Evolutionary conservation across 2,113 vertebrate species (phyloP).

Genomic region (Dasyprocta punctata): DNA sequence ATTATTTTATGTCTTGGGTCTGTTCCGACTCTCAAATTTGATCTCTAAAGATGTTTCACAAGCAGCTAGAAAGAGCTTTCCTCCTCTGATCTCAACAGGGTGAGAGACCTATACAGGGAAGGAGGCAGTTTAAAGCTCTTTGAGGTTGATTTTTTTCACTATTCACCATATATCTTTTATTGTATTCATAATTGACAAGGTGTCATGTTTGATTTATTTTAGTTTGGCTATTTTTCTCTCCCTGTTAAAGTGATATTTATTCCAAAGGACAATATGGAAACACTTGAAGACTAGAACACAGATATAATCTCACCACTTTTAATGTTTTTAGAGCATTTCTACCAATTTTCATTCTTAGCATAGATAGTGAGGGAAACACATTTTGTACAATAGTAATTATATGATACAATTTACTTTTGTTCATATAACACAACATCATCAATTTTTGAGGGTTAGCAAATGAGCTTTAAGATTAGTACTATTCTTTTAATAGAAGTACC

Average conservation of each 20-base stretch:
- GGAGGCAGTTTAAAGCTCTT: neutral
- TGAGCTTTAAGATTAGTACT: neutral
- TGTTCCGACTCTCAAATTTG: conserved; percentile 27
- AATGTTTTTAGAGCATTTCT: neutral
- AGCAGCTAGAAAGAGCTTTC: conserved; percentile 1
- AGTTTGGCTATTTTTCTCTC: conserved; percentile 8
- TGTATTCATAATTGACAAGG: conserved; percentile 71
- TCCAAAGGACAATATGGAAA: neutral
- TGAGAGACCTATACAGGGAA: neutral
- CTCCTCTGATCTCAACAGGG: conserved; percentile 48
- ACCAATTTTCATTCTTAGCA: neutral
- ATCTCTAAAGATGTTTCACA: conserved; percentile 51
- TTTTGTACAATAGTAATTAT: neutral
- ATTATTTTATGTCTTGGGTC: conserved; percentile 41
- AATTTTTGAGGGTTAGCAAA: neutral
- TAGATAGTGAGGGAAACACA: neutral
- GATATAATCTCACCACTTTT: neutral
- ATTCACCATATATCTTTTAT: conserved; percentile 39
- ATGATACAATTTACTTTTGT: neutral
- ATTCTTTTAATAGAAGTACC: neutral
- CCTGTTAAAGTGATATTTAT: conserved; percentile 15
- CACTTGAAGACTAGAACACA: neutral
- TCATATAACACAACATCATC: neutral
- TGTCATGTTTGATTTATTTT: conserved; percentile 60
- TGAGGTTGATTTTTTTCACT: neutral